Base-by-base conservation (phyloP, 2,113 vertebrate genomes). In the Hoplias malabaricus region DNA sequence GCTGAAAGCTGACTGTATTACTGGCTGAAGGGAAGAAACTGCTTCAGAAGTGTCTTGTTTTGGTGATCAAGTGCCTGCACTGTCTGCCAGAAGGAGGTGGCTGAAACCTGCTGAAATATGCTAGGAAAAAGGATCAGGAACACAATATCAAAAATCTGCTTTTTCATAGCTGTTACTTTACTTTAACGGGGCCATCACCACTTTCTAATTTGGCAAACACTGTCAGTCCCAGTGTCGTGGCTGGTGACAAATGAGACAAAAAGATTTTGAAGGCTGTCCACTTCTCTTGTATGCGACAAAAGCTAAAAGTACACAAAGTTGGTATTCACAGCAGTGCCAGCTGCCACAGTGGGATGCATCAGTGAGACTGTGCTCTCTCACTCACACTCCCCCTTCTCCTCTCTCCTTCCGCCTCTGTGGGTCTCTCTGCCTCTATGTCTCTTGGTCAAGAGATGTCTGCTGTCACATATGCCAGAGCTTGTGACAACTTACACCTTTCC, bases 401-500 rank as follows among this genome's bases (percentile, higher is more conserved):
- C 12, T 69, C 74, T 46, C 62, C 40, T 19, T 56, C 73, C 13
- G 8, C 53, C 9, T 77, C 50, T 29, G 40, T 23, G 25, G 2
- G 3, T 25, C 53, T 10, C 53, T 56, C 53, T 11, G n/a, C 23
- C 53, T 23, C 23, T 59, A 3, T 59, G 11, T 59, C 25, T 31
- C 59, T 36, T 36, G 14, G 42, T 70, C 67, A 62, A 34, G 54
- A 14, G 46, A 53, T 62, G 53, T 69, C 53, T 57, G 53, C 2
- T 42, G 56, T 62, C 59, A 53, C 48, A 69, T 75, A 38, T 70
- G n/a, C 42, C 70, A 73, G 70, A 27, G 29, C 16, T n/a, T 23
- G 66, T 70, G 75, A 66, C 25, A 46, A 38, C 23, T 69, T 75
- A 57, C 34, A 69, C 74, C 63, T 69, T 46, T 69, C 50, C 38